Evolutionary conservation across 1,140 invertebrate genomes (phyloP), one percentile per base, ranked within the genome.

Genomic region (Brachionus koreanus): DNA sequence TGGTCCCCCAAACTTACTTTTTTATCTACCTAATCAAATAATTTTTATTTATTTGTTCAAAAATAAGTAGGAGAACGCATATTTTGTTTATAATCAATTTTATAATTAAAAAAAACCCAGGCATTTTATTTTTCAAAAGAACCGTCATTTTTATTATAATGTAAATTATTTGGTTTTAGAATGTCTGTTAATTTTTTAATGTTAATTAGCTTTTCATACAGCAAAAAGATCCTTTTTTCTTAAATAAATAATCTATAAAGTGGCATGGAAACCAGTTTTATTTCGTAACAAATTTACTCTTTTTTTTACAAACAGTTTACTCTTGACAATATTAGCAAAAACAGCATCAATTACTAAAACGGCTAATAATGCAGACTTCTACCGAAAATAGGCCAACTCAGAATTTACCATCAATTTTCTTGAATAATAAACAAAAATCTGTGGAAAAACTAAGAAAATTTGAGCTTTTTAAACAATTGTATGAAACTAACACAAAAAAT

Each of bases 381-480:
- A 29, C 43, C 23, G 75, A 77, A 77, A 33, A 5, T 65, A 65
- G 33, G 33, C 63, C 49, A 57, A 23, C 49, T 9, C 49, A 57
- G 19, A 57, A 57, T 57, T 57, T 65, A 13, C 63, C 63, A 65
- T 33, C 25, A 35, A 49, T 77, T 25, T 77, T 57, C 49, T 23
- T 72, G 16, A 19, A 77, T 61, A 25, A 77, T 61, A 77, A 57
- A 29, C 29, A 57, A 46, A 52, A 33, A 37, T 37, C 39, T n/a
- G 46, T 23, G 10, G 10, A 25, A 23, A 77, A 16, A 25, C 29
- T 29, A 1, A 52, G 75, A 77, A 77, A 77, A 35, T 77, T 77
- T 23, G 75, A 77, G 39, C 6, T 37, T 5, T 77, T 49, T 52
- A 77, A 77, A 77, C 46, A 77, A 77, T 13, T 77, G 1, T 77